Base-by-base conservation (phyloP, 1,140 invertebrate species). In the Zaprionus inermis region DNA sequence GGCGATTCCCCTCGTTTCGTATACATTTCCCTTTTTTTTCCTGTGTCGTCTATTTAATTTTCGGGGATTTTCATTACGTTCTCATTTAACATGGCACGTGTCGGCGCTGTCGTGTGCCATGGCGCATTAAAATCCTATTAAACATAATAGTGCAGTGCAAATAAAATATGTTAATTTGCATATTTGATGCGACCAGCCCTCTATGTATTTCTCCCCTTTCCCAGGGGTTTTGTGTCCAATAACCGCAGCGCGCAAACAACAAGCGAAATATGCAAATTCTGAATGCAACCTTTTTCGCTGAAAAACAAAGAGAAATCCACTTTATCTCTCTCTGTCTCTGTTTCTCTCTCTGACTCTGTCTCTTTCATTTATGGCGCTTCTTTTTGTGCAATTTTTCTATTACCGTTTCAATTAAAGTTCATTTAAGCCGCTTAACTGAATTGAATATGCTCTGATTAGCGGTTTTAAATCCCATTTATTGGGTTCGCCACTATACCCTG, bases 151-250 rank as follows among this genome's bases (percentile, higher is more conserved):
- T 54, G 30, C 22, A 60, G 20, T 59, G 46, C 68, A 72, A 72
- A 76, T 72, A 61, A 78, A 81, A 81, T 81, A 81, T 81, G 79
- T 81, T 81, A 58, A 81, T 81, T 81, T 74, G 36, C 79, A 78
- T 81, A 78, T 76, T 80, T 71, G 16, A 79, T 79, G 77, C 76
- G 55, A 64, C 59, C 34, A 7, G 20, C n/a, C 10, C 22, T 34
- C 7, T 16, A 12, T 41, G 1, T 38, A 0, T 18, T 3, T n/a
- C 16, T 1, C 12, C 46, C 20, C 32, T 16, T 12, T 16, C n/a
- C 38, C 38, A 16, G 12, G 36, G 36, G 12, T 38, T n/a, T n/a
- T 1, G 38, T 44, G 38, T n/a, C n/a, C 38, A 44, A 44, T 44
- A 44, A 44, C 38, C 38, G 38, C 38, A 44, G 38, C n/a, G n/a